Evolutionary conservation across 2,113 vertebrate species (phyloP).

Genomic region (Sula dactylatra): DNA sequence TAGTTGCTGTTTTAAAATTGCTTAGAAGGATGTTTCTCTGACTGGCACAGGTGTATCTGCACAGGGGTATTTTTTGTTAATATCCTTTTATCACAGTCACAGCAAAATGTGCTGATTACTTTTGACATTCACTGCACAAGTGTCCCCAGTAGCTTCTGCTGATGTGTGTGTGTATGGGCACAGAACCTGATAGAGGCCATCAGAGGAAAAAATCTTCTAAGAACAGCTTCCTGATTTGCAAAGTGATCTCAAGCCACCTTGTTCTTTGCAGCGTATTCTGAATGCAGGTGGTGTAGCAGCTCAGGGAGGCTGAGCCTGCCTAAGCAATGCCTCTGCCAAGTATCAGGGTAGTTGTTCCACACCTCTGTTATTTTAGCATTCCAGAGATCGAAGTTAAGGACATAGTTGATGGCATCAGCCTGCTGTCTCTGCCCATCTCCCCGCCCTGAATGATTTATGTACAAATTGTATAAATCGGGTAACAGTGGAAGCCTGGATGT

Average conservation of each 20-base stretch:
- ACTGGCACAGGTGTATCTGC: not conserved
- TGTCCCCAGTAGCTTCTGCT: not conserved
- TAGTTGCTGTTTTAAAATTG: not conserved
- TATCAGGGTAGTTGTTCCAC: not conserved
- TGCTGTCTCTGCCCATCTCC: not conserved
- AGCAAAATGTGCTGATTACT: not conserved
- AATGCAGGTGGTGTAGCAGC: not conserved
- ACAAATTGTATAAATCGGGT: not conserved
- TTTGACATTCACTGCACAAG: not conserved
- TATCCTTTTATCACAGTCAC: not conserved
- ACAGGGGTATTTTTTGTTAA: fast-evolving
- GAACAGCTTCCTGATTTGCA: not conserved
- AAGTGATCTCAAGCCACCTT: not conserved
- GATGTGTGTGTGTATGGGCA: not conserved
- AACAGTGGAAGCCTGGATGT: not conserved
- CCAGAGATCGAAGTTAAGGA: not conserved
- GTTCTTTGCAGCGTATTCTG: fast-evolving
- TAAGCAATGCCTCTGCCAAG: not conserved
- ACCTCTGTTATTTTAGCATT: not conserved
- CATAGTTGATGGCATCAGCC: not conserved
- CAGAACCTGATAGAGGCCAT: not conserved
- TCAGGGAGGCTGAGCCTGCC: not conserved
- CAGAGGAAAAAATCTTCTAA: not conserved
- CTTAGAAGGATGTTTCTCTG: not conserved
- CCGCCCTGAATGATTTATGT: not conserved